These are phyloP conservation scores for Brachycybe producta DNA, from an alignment of 2,888 invertebrate species.

Conservation along the genomic window DNA sequence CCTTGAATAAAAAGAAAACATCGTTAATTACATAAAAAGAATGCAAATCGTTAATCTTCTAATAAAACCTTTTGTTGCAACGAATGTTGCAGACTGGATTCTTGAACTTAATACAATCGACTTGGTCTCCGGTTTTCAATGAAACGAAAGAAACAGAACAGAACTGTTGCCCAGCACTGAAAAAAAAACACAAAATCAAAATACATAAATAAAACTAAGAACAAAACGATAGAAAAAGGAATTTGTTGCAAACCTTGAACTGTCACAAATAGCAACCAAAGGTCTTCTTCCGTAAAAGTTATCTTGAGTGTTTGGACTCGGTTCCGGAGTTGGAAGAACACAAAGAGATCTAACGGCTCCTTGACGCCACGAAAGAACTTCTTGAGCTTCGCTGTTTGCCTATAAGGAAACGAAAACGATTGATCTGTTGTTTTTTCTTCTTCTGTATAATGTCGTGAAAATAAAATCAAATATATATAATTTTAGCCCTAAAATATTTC, in stretches of 20 bases:
- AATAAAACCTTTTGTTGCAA: slow-evolving; percentile 54
- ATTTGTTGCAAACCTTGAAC: slow-evolving; percentile 42
- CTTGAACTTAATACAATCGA: slow-evolving; percentile 84
- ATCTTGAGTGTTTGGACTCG: slow-evolving; percentile 43
- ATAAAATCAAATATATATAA: slow-evolving; percentile 1
- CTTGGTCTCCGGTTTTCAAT: slow-evolving; percentile 64
- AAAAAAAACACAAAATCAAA: slow-evolving; percentile 7
- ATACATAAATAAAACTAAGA: neutral
- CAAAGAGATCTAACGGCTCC: slow-evolving; percentile 70
- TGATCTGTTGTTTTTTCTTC: no score
- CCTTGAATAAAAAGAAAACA: slow-evolving; percentile 31
- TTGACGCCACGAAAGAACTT: slow-evolving; percentile 87
- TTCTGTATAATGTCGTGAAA: no score
- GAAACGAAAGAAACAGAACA: slow-evolving; percentile 74
- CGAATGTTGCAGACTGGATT: slow-evolving; percentile 73
- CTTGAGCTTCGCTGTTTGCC: slow-evolving; percentile 83
- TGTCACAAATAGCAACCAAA: slow-evolving; percentile 79
- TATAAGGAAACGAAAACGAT: neutral
- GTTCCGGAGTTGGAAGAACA: slow-evolving; percentile 66
- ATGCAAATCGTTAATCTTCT: neutral
- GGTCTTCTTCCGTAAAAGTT: slow-evolving; percentile 67
- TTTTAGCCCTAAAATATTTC: slow-evolving; percentile 5
- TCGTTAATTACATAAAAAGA: neutral
- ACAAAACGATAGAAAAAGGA: slow-evolving; percentile 3
- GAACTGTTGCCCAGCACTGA: slow-evolving; percentile 52